Conservation (phyloP, 2,113 vertebrate species). For the Urocitellus parryii region DNA sequence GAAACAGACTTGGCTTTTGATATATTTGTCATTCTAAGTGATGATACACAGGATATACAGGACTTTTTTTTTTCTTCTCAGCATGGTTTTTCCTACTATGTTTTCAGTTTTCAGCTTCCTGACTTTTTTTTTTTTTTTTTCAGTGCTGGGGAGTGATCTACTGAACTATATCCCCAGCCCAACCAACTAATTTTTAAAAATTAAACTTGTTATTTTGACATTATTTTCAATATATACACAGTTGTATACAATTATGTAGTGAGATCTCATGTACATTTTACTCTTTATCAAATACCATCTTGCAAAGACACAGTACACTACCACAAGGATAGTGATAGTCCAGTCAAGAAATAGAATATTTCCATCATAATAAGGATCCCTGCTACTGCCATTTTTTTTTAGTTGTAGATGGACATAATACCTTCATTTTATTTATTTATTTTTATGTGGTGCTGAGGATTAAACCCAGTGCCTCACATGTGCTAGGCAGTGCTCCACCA, state of each 20-base stretch:
- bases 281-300: not conserved
- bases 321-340: not conserved
- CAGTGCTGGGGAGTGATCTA: not conserved
- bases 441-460: too few relatives aligned
- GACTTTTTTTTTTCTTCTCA: not conserved
- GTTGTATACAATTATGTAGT: not conserved
- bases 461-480: too few relatives aligned
- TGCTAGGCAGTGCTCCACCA: too few relatives aligned
- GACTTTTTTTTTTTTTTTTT: not conserved
- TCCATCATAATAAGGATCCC: not conserved
- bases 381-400: not conserved
- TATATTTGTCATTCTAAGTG: not conserved
- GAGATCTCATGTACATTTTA: not conserved
- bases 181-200: not conserved
- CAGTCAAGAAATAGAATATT: not conserved
- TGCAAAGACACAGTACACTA: not conserved
- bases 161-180: not conserved
- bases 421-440: too few relatives aligned
- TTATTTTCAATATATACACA: not conserved
- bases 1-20: conserved; percentile 23
- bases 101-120: conserved; percentile 54
- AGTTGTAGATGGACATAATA: too few relatives aligned
- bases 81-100: not conserved
- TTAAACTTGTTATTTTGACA: not conserved
- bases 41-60: not conserved